phyloP scores from a whole-genome alignment of 1,140 invertebrate species.

The Daktulosphaira vitifoliae region DNA sequence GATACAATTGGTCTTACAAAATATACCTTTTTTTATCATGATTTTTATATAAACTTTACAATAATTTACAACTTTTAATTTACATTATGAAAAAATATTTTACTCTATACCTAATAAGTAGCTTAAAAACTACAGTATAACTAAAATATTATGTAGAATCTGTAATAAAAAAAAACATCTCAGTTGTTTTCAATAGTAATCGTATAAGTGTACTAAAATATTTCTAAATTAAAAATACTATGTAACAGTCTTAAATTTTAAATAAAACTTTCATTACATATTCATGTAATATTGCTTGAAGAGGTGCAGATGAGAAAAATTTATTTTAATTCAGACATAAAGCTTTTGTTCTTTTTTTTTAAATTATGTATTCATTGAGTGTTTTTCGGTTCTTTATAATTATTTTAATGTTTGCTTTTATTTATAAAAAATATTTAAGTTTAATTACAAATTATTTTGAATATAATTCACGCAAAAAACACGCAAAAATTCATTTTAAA shows the following conservation, averaged over 20 bases:
- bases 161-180: background rate
- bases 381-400: no score
- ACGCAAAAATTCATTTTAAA: conserved; percentile 8
- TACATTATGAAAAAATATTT: conserved; percentile 1
- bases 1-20: conserved; percentile 18
- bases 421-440: background rate
- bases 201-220: background rate
- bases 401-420: no score
- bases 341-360: no score
- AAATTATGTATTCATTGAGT: no score
- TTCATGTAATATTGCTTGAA: conserved; percentile 18
- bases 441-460: conserved; percentile 1
- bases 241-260: conserved; percentile 22
- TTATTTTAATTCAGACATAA: no score
- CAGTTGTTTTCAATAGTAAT: conserved; percentile 7
- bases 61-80: conserved; percentile 4
- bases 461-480: conserved; percentile 12
- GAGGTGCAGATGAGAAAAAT: background rate
- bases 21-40: conserved; percentile 14
- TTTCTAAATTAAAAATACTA: conserved; percentile 12
- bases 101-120: conserved; percentile 19
- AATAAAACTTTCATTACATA: conserved; percentile 12
- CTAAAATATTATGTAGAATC: background rate
- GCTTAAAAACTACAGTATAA: conserved; percentile 13
- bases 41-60: conserved; percentile 10